Base-by-base conservation (phyloP, 2,888 invertebrate species). In the Ornithoptera alexandrae region DNA sequence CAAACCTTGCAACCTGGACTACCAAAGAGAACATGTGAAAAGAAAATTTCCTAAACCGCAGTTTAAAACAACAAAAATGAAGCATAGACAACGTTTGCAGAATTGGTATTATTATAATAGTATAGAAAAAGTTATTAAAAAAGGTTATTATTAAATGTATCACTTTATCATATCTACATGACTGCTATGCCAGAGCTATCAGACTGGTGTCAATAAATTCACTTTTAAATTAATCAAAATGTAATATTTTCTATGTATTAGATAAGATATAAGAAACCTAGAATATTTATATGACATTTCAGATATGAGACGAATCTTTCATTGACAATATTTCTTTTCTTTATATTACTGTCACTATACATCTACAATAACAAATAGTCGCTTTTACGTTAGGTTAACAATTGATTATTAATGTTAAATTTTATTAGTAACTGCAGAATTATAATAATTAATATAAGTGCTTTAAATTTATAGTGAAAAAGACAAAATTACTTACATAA, bases 1-100 rank as follows among this genome's bases (percentile, higher is more conserved):
- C 69, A 93, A 94, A 81, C 95, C 95, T 0, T 95, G 95, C 80
- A 93, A 92, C 58, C 83, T 94, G 56, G 93, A 94, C 76, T 91
- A 89, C 75, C 91, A 93, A 72, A 74, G 77, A 0, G 93, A 93
- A 68, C 85, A 84, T 1, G 81, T 87, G 22, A 75, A 80, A 8
- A 82, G 86, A 4, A 77, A 81, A 61, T 79, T 88, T 30, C 85
- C 83, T 0, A 80, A 76, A 1, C 83, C 89, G 0, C 80, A 87
- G 5, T 83, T 84, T 7, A 88, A 86, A 72, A 82, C 84, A 2
- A 85, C 81, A 72, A 86, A 57, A 36, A 36, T n/a, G 56, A 12
- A 57, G 10, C 20, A 12, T 53, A 6, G 56, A 39, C 20, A 64
- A 15, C 20, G 18, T n/a, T 56, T 64, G 12, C 20, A 64, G 10